phyloP scores from a whole-genome alignment of 1,140 invertebrate species.

The Leptopilina boulardi region DNA sequence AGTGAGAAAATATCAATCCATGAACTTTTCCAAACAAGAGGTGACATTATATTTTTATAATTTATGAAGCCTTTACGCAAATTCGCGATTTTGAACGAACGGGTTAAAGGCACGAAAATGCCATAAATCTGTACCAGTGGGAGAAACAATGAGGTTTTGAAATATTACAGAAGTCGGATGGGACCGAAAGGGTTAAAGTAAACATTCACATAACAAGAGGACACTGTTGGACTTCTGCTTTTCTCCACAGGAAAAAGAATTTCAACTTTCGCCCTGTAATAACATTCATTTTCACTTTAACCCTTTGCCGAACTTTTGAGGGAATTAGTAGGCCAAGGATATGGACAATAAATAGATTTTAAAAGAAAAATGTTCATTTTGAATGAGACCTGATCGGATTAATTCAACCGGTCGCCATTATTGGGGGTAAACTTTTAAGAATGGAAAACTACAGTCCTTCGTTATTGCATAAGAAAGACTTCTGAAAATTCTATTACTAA shows the following conservation, averaged over 20 bases:
- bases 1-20: constrained; percentile 25
- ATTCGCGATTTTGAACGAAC: constrained; percentile 46
- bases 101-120: constrained; percentile 34
- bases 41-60: constrained; percentile 40
- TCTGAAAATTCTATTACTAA: constrained; percentile 5
- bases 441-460: background rate
- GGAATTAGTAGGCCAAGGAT: constrained; percentile 50
- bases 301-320: constrained; percentile 3
- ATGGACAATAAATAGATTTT: constrained; percentile 53
- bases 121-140: constrained; percentile 54
- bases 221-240: constrained; percentile 21
- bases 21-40: constrained; percentile 12
- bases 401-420: background rate
- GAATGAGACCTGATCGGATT: background rate
- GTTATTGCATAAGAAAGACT: constrained; percentile 20
- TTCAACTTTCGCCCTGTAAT: constrained; percentile 33
- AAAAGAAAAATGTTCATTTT: constrained; percentile 25
- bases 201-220: background rate
- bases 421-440: background rate
- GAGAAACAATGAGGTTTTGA: constrained; percentile 54
- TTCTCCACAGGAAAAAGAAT: constrained; percentile 37
- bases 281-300: constrained; percentile 31
- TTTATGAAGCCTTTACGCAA: constrained; percentile 64
- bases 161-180: constrained; percentile 48
- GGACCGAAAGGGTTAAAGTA: constrained; percentile 52